phyloP scores from a whole-genome alignment of 2,888 invertebrate species.

The Lepeophtheirus nordmannii region DNA sequence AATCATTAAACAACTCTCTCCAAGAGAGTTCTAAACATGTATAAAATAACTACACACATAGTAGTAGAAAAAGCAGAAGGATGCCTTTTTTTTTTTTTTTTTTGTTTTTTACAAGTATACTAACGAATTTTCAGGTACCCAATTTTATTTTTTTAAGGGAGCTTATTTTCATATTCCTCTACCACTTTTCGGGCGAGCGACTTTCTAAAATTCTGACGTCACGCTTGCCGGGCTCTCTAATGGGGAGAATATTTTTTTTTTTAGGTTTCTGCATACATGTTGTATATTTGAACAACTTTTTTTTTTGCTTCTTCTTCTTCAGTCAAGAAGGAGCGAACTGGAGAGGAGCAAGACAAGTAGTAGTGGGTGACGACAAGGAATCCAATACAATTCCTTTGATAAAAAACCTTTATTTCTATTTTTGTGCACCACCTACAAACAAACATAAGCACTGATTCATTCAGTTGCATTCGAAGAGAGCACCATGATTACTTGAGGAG shows the following conservation, averaged over 20 bases:
- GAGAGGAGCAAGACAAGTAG: not conserved
- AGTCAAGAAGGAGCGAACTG: not conserved
- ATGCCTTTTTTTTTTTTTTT: too few species aligned
- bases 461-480: too few species aligned
- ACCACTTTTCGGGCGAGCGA: not conserved
- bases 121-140: constrained; percentile 1
- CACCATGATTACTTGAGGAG: too few species aligned
- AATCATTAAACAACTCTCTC: too few species aligned
- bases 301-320: not conserved
- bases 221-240: not conserved
- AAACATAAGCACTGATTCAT: too few species aligned
- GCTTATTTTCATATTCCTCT: not conserved
- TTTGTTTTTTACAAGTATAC: not conserved
- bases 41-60: too few species aligned
- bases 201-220: not conserved
- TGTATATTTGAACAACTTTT: not conserved
- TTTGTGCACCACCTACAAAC: too few species aligned
- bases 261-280: constrained; percentile 6
- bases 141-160: constrained; percentile 6
- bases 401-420: too few species aligned
- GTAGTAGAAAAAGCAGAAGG: too few species aligned
- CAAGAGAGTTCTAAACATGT: too few species aligned
- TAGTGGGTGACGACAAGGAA: not conserved
- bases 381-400: not conserved
- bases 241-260: constrained; percentile 4